A percentile compares a stretch with the other conserved stretches of the same genome.
Evolutionary conservation across 92 coral and sea anemone species (phyloP).

Genomic region (Heliopora coerulea): DNA sequence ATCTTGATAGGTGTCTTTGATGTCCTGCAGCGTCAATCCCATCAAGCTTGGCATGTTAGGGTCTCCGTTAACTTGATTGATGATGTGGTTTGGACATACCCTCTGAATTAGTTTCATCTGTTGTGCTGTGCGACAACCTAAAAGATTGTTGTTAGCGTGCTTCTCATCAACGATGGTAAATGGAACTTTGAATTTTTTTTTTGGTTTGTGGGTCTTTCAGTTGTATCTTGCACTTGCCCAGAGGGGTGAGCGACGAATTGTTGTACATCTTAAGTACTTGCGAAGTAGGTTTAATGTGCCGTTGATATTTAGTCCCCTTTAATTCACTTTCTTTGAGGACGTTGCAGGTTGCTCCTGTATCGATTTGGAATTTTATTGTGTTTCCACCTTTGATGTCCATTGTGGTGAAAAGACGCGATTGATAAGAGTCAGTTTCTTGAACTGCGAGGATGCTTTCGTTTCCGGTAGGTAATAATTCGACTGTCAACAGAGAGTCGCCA

Average conservation of each 20-base stretch:
- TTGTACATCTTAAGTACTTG: constrained; percentile 48
- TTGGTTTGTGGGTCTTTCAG: constrained; percentile 15
- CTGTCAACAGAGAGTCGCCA: too few relatives aligned
- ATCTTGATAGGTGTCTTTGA: constrained; percentile 11
- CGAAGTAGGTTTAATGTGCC: constrained; percentile 6
- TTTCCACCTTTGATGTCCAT: constrained; percentile 6
- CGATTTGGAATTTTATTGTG: constrained; percentile 9
- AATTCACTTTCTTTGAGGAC: constrained; percentile 23
- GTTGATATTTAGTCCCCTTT: constrained; percentile 18
- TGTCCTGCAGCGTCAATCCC: constrained; percentile 11
- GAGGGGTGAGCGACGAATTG: constrained; percentile 17
- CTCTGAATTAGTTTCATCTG: constrained; percentile 4
- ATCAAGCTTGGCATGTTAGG: not conserved
- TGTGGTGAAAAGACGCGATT: constrained; percentile 13
- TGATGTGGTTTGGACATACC: not conserved
- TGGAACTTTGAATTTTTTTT: constrained; percentile 25
- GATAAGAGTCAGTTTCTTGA: not conserved
- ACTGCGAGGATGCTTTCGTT: constrained; percentile 2
- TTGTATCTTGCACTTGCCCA: constrained; percentile 13
- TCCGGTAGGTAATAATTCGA: too few relatives aligned
- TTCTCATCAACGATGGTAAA: constrained; percentile 16
- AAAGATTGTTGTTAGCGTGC: constrained; percentile 10
- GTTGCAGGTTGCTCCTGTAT: constrained; percentile 33
- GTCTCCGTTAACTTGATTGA: constrained; percentile 17
- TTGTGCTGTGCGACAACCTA: constrained; percentile 29